Percentiles rank a stretch among this genome's conserved stretches.
Conservation (phyloP, 2,888 invertebrate species). For the Julus scanicus region DNA sequence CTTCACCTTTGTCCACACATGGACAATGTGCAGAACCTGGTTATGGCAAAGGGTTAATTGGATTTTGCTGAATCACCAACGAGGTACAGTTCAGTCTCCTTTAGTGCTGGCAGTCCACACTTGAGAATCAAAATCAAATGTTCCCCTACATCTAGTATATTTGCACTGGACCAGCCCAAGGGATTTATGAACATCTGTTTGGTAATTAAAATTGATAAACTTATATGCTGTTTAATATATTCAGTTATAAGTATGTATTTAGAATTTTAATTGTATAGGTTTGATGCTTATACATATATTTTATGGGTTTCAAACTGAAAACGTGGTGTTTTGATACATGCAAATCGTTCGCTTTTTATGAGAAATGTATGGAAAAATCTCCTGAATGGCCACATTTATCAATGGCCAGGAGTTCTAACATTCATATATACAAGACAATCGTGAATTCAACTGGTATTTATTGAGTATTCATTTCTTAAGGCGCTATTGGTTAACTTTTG, state of each 20-base stretch:
- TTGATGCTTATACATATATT: background rate
- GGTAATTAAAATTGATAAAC: background rate
- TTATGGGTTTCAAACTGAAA: background rate
- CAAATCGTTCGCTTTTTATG: background rate
- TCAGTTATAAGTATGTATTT: too few species aligned
- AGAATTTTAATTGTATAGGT: too few species aligned
- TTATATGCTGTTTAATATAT: background rate
- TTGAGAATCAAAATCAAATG: background rate
- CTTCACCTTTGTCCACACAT: background rate
- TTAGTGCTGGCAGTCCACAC: background rate
- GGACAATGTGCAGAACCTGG: background rate
- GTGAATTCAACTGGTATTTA: background rate
- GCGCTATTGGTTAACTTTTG: background rate
- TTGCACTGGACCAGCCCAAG: background rate
- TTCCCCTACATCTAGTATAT: background rate
- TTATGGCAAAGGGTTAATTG: background rate
- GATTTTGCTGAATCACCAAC: constrained; percentile 15
- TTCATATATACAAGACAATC: background rate
- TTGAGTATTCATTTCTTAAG: constrained; percentile 19
- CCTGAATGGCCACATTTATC: too few species aligned
- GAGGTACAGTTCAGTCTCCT: background rate
- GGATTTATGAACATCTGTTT: background rate
- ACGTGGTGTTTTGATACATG: background rate
- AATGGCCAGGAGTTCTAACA: too few species aligned
- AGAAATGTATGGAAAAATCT: too few species aligned